Evolutionary conservation across 2,888 invertebrate genomes (phyloP).

Genomic region (Xanthostigma xanthostigma): DNA sequence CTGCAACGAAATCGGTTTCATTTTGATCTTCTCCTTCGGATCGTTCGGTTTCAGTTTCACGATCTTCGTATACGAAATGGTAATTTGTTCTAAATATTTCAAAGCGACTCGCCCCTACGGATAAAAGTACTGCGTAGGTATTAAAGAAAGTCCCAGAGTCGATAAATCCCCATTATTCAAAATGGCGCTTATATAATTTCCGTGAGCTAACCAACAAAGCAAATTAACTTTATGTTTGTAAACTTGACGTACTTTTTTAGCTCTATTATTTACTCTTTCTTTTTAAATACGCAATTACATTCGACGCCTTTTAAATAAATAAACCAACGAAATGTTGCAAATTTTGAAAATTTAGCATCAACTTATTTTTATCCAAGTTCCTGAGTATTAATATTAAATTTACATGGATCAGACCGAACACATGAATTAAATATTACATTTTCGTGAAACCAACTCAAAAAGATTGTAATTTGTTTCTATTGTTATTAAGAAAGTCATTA

Average conservation of each 20-base stretch:
- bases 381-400: too few relatives aligned
- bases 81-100: conserved; percentile 60
- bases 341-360: too few relatives aligned
- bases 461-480: too few relatives aligned
- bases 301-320: conserved; percentile 45
- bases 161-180: conserved; percentile 52
- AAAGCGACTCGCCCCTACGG: conserved; percentile 59
- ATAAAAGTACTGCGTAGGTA: conserved; percentile 60
- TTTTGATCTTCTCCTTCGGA: conserved; percentile 16
- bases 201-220: conserved; percentile 67
- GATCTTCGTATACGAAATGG: conserved; percentile 58
- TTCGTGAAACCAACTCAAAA: too few relatives aligned
- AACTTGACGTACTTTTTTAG: conserved; percentile 63
- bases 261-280: conserved; percentile 62
- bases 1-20: conserved; percentile 24
- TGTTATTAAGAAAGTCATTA: too few relatives aligned
- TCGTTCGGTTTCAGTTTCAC: conserved; percentile 31
- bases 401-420: too few relatives aligned
- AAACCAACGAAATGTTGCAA: too few relatives aligned
- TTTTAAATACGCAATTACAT: conserved; percentile 61
- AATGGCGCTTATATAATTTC: conserved; percentile 53
- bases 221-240: conserved; percentile 76
- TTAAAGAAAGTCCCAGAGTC: conserved; percentile 51
- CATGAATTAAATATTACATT: too few relatives aligned
- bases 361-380: too few relatives aligned